Conservation (phyloP, 2,797 vertebrate genomes). For the Nyctibius grandis region DNA sequence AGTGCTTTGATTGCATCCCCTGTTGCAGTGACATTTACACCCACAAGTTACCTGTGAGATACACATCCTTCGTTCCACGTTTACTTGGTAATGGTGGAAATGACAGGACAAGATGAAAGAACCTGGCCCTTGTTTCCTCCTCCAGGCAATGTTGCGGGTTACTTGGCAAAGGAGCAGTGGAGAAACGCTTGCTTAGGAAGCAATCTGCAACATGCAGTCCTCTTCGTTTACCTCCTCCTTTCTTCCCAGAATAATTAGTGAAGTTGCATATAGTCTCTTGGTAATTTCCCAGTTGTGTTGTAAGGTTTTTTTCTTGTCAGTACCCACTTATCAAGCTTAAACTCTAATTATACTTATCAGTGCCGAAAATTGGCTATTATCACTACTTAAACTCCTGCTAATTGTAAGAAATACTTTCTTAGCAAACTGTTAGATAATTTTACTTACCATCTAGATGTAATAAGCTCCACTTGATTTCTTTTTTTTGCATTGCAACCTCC, state of each 20-base stretch:
- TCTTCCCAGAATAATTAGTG: constrained; percentile 19
- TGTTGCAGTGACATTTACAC: neutral
- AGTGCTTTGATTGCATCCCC: neutral
- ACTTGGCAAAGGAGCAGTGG: neutral
- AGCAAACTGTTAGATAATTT: constrained; percentile 38
- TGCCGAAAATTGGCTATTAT: constrained; percentile 69
- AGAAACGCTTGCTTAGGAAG: neutral
- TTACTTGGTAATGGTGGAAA: neutral
- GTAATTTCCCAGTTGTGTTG: constrained; percentile 60
- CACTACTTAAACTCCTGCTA: constrained; percentile 54
- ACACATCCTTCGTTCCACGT: neutral
- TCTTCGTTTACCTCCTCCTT: neutral
- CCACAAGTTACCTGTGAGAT: neutral
- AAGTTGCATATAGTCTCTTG: constrained; percentile 8
- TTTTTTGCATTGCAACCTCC: neutral
- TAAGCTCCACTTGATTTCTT: neutral
- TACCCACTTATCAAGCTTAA: constrained; percentile 65
- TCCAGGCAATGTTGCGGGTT: neutral
- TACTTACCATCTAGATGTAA: neutral
- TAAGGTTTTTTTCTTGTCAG: constrained; percentile 54
- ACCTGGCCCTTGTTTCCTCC: neutral
- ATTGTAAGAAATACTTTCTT: constrained; percentile 64
- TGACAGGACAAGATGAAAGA: neutral
- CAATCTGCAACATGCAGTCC: neutral
- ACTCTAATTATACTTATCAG: constrained; percentile 72